Evolutionary conservation across 2,113 vertebrate species (phyloP).

Genomic region (Panthera uncia): DNA sequence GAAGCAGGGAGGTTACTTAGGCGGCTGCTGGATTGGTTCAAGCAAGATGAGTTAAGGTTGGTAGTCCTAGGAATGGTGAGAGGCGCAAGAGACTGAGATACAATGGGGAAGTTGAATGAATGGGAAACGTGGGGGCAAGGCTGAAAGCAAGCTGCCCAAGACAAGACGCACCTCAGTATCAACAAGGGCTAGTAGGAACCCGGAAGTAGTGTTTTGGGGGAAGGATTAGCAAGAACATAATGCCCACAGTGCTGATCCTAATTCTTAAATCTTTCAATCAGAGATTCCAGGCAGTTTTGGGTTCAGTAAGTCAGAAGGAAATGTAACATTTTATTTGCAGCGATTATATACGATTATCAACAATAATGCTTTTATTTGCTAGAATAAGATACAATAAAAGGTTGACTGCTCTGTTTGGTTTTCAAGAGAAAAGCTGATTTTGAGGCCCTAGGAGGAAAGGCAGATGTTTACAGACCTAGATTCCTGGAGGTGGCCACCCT

Average conservation of each 20-base stretch:
- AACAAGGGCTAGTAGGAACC: not conserved
- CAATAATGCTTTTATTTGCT: not conserved
- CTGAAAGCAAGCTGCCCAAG: not conserved
- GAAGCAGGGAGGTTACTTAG: not conserved
- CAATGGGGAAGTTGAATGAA: not conserved
- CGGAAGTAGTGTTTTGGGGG: fast-evolving
- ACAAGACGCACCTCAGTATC: not conserved
- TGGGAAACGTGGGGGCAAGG: not conserved
- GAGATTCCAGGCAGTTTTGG: not conserved
- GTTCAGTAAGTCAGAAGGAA: not conserved
- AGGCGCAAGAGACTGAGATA: not conserved
- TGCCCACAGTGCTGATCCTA: not conserved
- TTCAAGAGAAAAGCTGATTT: not conserved
- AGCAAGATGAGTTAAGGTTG: not conserved
- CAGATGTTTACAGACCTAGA: not conserved
- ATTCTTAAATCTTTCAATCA: not conserved
- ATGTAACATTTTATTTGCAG: not conserved
- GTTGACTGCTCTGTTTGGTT: not conserved
- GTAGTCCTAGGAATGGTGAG: not conserved
- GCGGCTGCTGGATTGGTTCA: not conserved
- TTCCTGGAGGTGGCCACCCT: not conserved
- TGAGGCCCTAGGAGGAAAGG: not conserved
- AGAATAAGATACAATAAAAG: not conserved
- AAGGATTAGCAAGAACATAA: not conserved
- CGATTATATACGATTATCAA: too few relatives aligned